Percentiles rank a stretch among this genome's conserved stretches.
These are phyloP conservation scores for Selene dorsalis DNA, from an alignment of 2,797 vertebrate genomes.

Conservation along the genomic window DNA sequence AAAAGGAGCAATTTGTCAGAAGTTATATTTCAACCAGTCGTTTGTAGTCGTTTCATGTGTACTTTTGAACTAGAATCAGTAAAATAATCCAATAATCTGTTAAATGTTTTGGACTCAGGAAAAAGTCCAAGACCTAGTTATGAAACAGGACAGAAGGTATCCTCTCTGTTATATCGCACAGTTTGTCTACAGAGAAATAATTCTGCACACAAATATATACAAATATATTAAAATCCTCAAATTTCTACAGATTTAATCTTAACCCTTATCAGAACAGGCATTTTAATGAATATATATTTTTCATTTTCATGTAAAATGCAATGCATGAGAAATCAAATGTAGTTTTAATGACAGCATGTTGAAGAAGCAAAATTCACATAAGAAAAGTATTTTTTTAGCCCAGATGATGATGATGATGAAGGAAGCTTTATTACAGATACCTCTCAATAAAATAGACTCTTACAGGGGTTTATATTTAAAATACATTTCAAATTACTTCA, in stretches of 20 bases:
- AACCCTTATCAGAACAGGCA: too few species aligned
- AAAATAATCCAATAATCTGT: too few species aligned
- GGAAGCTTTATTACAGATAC: conserved; percentile 4
- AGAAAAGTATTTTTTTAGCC: background rate
- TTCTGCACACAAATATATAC: too few species aligned
- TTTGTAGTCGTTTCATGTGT: background rate
- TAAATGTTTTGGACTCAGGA: background rate
- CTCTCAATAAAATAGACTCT: conserved; percentile 2
- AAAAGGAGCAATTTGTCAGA: too few species aligned
- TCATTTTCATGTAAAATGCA: background rate
- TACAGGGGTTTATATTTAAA: background rate
- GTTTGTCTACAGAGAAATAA: too few species aligned
- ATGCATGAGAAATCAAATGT: background rate
- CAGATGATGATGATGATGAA: background rate
- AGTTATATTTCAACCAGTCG: background rate
- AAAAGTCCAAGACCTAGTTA: too few species aligned
- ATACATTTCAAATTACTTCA: conserved; percentile 4
- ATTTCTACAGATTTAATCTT: background rate
- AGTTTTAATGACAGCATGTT: background rate
- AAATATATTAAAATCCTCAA: too few species aligned
- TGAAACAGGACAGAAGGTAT: too few species aligned
- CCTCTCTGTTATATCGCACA: too few species aligned
- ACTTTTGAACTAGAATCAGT: background rate
- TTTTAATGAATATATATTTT: too few species aligned
- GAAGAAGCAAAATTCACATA: background rate